Conservation (phyloP, 2,888 invertebrate species). For the Tiliacea aurago region DNA sequence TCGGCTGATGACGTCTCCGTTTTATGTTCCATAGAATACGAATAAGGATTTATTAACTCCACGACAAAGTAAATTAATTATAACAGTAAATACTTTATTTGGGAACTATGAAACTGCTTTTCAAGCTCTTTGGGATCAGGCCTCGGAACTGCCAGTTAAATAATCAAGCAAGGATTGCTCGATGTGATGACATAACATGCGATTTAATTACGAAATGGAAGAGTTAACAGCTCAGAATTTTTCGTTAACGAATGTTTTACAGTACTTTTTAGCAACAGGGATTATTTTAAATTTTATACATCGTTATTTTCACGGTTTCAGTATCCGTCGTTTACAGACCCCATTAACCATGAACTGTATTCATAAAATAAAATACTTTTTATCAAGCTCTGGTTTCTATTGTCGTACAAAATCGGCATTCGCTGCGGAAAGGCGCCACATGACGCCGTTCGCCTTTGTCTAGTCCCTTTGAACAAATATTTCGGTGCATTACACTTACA, state of each 20-base stretch:
- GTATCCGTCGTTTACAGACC: slow-evolving; percentile 21
- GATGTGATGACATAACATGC: background rate
- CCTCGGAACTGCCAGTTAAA: slow-evolving; percentile 20
- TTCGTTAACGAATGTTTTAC: background rate
- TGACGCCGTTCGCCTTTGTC: slow-evolving; percentile 54
- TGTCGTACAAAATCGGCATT: slow-evolving; percentile 30
- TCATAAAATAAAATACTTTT: slow-evolving; percentile 49
- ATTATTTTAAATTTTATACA: slow-evolving; percentile 13
- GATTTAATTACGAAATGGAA: slow-evolving; percentile 17
- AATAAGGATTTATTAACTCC: slow-evolving; percentile 61
- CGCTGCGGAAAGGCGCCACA: slow-evolving; percentile 50
- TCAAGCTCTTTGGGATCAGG: slow-evolving; percentile 15
- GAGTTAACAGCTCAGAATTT: slow-evolving; percentile 1
- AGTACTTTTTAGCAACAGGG: background rate
- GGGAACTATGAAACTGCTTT: slow-evolving; percentile 26
- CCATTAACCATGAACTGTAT: slow-evolving; percentile 40
- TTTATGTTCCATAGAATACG: slow-evolving; percentile 60
- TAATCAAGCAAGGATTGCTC: slow-evolving; percentile 1
- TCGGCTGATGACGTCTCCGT: slow-evolving; percentile 57
- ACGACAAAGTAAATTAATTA: slow-evolving; percentile 61
- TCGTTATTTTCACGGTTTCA: slow-evolving; percentile 9
- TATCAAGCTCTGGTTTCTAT: slow-evolving; percentile 37
- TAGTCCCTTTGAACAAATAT: slow-evolving; percentile 53
- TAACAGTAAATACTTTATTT: slow-evolving; percentile 53
- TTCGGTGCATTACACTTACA: slow-evolving; percentile 54